A percentile compares a stretch with the other conserved stretches of the same genome.
Conservation (phyloP, 2,797 vertebrate species). For the Oreochromis grahami region DNA sequence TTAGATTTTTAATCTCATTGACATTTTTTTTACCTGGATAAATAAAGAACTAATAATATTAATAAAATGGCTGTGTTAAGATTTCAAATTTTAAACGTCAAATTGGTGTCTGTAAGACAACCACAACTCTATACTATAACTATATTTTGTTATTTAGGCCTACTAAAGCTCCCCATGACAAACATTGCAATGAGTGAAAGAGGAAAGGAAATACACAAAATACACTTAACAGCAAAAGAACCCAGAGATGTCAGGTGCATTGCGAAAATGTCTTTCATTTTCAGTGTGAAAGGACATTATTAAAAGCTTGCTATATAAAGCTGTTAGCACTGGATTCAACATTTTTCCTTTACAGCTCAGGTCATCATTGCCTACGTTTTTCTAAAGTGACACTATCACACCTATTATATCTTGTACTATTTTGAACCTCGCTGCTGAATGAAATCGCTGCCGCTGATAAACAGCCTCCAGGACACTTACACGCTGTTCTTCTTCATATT, state of each 20-base stretch:
- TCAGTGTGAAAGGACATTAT: background rate
- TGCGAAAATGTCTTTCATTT: background rate
- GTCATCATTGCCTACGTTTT: background rate
- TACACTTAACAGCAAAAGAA: background rate
- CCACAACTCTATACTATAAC: background rate
- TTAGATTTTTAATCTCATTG: background rate
- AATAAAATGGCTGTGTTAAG: background rate
- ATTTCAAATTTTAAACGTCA: background rate
- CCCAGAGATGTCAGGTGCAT: background rate
- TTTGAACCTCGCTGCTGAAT: slow-evolving; percentile 6
- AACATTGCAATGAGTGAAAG: background rate
- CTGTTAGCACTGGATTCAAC: slow-evolving; percentile 6
- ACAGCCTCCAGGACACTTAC: slow-evolving; percentile 11
- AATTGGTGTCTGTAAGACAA: background rate
- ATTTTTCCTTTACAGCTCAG: background rate
- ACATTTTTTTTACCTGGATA: background rate
- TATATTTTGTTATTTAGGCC: background rate
- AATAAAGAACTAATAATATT: background rate
- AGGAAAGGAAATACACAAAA: background rate
- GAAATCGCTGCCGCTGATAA: slow-evolving; percentile 15
- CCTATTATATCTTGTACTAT: slow-evolving; percentile 12
- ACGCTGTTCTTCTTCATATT: background rate
- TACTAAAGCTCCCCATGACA: background rate
- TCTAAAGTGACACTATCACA: slow-evolving; percentile 13
- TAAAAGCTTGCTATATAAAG: slow-evolving; percentile 4